Conservation (phyloP, 2,113 vertebrate species). For the Cyanoderma ruficeps region DNA sequence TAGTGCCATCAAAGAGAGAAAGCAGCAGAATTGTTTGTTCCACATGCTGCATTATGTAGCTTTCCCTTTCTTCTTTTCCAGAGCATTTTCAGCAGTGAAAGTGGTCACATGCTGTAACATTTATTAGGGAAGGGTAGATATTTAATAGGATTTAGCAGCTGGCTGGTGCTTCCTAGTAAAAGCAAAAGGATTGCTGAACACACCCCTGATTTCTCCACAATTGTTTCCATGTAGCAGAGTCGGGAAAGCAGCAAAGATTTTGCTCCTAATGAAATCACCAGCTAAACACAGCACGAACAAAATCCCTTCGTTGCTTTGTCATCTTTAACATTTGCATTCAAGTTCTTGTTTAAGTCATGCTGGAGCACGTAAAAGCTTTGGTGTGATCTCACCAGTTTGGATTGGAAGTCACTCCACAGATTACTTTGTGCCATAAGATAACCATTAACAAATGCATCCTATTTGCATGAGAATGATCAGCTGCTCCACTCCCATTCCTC, state of each 20-base stretch:
- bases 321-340: neutral
- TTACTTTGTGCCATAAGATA: neutral
- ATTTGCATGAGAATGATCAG: neutral
- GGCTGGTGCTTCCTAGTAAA: neutral
- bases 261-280: neutral
- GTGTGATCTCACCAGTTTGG: neutral
- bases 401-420: neutral
- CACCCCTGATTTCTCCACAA: neutral
- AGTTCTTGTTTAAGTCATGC: neutral
- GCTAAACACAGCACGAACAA: neutral
- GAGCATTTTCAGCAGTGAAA: conserved; percentile 18
- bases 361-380: neutral
- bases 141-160: conserved; percentile 28
- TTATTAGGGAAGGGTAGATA: neutral
- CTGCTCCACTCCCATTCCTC: neutral
- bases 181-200: neutral
- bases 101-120: neutral
- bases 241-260: neutral
- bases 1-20: conserved; percentile 56
- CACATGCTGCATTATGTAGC: neutral
- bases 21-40: conserved; percentile 30
- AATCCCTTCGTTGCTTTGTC: neutral
- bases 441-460: neutral
- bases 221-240: neutral
- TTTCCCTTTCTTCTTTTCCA: conserved; percentile 25